Evolutionary conservation across 2,888 invertebrate species (phyloP), one percentile per base, ranked within the genome.

Genomic region (Brenthis hecate): DNA sequence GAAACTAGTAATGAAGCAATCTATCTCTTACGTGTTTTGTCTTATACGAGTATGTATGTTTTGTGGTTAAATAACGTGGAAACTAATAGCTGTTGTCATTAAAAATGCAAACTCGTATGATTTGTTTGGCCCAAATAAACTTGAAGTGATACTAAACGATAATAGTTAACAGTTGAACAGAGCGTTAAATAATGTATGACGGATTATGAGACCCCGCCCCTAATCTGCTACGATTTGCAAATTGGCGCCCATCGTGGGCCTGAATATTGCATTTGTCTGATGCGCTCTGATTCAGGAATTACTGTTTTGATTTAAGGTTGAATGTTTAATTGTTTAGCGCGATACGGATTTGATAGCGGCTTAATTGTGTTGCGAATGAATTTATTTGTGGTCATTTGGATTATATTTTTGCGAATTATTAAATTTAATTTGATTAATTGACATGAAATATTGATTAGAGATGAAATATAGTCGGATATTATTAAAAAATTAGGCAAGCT

Each of bases 241-340:
- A 70, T 72, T 70, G 70, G 70, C 60, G 74, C 72, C 73, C 76
- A 69, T 51, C 72, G 72, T 68, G 76, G 66, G 70, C 60, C 65
- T 78, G 75, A 75, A 78, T 78, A 76, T 76, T 78, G 73, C 71
- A 78, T 65, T 69, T 54, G 71, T 69, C 72, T 71, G 72, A 65
- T 69, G 70, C 67, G 69, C 55, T 58, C 70, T 63, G 70, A 67
- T 65, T 56, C 67, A 64, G 61, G 70, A 65, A 70, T 74, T 72
- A 72, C 57, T 66, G 48, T 65, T 66, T 66, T 71, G 72, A 72
- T 69, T 71, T 69, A 66, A 64, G 62, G 54, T 56, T 72, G 64
- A 72, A 72, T 72, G 70, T 70, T 72, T 72, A 70, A 70, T 72
- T 72, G 72, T 68, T 66, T 70, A 68, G 61, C 43, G 60, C 60